A percentile compares a stretch with the other conserved stretches of the same genome.
phyloP scores from a whole-genome alignment of 2,113 vertebrate genomes.

The Phrynosoma blainvillii region DNA sequence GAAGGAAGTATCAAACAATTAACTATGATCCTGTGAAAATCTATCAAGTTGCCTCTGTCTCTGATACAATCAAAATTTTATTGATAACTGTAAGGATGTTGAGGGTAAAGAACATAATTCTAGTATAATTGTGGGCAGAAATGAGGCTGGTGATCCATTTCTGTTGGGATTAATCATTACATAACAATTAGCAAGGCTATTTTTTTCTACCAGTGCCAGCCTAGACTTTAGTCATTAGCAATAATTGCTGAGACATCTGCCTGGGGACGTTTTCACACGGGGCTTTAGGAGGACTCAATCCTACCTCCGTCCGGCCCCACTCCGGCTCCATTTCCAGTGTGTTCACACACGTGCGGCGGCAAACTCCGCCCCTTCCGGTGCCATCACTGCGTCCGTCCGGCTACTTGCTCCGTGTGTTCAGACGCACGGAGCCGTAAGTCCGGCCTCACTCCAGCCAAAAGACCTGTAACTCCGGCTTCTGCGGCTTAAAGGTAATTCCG shows the following conservation, averaged over 20 bases:
- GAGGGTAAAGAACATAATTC: background rate
- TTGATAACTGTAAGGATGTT: background rate
- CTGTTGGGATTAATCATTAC: background rate
- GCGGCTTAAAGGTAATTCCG: too few species aligned
- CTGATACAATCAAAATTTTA: background rate
- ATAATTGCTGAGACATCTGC: background rate
- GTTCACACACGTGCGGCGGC: too few species aligned
- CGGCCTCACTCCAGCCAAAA: too few species aligned
- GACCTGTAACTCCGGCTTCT: too few species aligned
- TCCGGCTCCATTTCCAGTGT: too few species aligned
- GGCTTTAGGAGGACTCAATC: too few species aligned
- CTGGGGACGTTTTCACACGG: too few species aligned
- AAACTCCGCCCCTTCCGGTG: too few species aligned
- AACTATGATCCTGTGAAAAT: background rate
- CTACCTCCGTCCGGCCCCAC: too few species aligned
- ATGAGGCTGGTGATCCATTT: background rate
- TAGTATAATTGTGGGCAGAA: background rate
- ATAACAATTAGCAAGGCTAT: background rate
- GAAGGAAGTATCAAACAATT: background rate
- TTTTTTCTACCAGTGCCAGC: background rate
- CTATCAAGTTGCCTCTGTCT: background rate
- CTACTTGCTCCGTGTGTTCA: too few species aligned
- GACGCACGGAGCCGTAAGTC: too few species aligned
- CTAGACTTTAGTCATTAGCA: background rate
- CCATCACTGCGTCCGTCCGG: too few species aligned